Base-by-base conservation (phyloP, 1,140 invertebrate genomes). In the Phthorimaea operculella region DNA sequence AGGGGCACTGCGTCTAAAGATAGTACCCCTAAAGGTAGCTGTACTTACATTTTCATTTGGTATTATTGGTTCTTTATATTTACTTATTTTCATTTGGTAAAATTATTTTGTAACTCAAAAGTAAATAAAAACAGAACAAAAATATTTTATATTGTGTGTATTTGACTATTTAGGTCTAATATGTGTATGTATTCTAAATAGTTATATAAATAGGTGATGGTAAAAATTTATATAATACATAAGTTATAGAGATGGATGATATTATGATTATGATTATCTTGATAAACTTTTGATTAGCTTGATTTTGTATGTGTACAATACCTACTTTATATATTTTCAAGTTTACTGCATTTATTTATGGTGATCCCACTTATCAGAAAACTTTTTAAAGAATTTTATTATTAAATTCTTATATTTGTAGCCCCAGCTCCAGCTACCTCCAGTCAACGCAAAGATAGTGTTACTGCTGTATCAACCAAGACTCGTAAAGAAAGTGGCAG, bases 401-500 rank as follows among this genome's bases (percentile, higher is more conserved):
- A n/a, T n/a, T n/a, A n/a, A n/a, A 6, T 28, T 47, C 3, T 17
- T 47, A 9, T 47, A n/a, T 47, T 15, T 9, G 16, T 15, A 47
- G 44, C 16, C 44, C 11, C 15, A 16, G 44, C 44, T 14, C 11
- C 39, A 4, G 14, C 39, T 2, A 47, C 44, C 1, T 11, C 15
- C 15, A 47, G 44, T 47, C 44, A 39, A n/a, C 70, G 79, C 9
- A 83, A 84, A 58, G 81, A 84, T 51, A 82, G 77, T 58, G 69
- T 77, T 9, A 73, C 73, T 47, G 74, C 75, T 4, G 57, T 76
- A 4, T 72, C 77, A 33, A 79, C 81, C 4, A 84, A 84, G 57
- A 66, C 75, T 1, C 66, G 81, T n/a, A 84, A 84, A 44, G 81
- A 84, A 60, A 84, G 81, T 66, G 81, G 79, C 15, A 84, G 81